A percentile compares a stretch with the other conserved stretches of the same genome.
Evolutionary conservation across 35 echinoderm and acorn worm species (phyloP).

Genomic region (Heliocidaris tuberculata): DNA sequence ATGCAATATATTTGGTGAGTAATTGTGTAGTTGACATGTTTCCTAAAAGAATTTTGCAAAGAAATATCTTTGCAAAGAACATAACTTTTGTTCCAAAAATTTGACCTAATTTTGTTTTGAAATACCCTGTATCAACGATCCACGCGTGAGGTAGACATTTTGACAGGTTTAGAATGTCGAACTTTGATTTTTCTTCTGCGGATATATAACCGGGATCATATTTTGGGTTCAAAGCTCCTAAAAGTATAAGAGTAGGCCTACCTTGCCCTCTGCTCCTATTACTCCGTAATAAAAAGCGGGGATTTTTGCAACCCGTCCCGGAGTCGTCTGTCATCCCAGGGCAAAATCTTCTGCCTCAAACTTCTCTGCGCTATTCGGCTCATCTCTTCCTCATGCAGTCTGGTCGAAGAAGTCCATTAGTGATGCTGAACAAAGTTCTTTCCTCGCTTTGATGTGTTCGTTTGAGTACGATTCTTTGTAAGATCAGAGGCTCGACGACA

Average conservation of each 20-base stretch:
- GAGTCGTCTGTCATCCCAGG: background rate
- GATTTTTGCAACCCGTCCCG: background rate
- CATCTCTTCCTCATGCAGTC: too few relatives aligned
- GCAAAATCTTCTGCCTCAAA: background rate
- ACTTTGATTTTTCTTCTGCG: background rate
- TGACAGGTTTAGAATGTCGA: background rate
- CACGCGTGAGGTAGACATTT: background rate
- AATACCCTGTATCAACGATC: background rate
- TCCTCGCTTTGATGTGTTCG: too few relatives aligned
- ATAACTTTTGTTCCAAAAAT: background rate
- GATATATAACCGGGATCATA: background rate
- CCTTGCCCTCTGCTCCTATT: background rate
- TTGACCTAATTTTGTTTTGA: background rate
- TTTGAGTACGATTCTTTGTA: too few relatives aligned
- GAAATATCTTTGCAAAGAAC: too few relatives aligned
- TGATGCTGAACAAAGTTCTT: too few relatives aligned
- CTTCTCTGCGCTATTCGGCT: background rate
- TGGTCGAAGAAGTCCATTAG: too few relatives aligned
- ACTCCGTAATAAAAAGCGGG: background rate
- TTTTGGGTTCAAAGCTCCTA: background rate
- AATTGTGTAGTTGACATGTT: too few relatives aligned
- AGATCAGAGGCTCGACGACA: too few relatives aligned
- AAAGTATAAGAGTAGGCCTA: background rate
- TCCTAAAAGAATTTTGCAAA: too few relatives aligned
- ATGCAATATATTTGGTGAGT: too few relatives aligned